A percentile compares a stretch with the other conserved stretches of the same genome.
phyloP scores from a whole-genome alignment of 2,888 invertebrate species.

The Clitarchus hookeri region DNA sequence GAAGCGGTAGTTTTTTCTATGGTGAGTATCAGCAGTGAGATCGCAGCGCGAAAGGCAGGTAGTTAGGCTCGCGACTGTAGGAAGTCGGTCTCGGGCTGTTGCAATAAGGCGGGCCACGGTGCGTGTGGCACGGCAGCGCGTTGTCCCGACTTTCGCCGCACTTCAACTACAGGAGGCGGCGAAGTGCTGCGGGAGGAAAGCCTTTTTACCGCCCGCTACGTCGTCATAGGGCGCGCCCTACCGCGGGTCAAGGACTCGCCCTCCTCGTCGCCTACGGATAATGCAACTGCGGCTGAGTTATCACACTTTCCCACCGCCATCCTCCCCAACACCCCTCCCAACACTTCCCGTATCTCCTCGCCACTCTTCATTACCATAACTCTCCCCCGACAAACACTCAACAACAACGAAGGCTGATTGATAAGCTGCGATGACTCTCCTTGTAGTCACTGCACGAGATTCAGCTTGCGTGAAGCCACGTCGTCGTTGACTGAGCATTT shows the following conservation, averaged over 20 bases:
- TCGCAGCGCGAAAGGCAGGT: too few species aligned
- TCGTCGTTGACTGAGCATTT: too few species aligned
- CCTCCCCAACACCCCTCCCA: not conserved
- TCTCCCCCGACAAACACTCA: conserved; percentile 1
- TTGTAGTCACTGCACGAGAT: not conserved
- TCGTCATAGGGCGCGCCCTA: not conserved
- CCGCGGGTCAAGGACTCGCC: not conserved
- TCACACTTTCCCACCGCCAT: not conserved
- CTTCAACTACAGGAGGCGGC: too few species aligned
- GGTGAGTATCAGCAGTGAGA: too few species aligned
- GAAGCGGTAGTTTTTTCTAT: too few species aligned
- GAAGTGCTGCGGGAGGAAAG: too few species aligned
- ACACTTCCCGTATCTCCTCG: not conserved
- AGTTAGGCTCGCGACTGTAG: too few species aligned
- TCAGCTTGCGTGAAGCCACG: not conserved
- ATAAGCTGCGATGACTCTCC: not conserved
- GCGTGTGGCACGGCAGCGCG: too few species aligned
- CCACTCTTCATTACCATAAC: not conserved
- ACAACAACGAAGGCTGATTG: not conserved
- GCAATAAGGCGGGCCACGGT: too few species aligned
- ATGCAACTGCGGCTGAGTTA: not conserved
- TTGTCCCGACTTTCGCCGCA: too few species aligned
- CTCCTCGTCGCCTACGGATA: not conserved
- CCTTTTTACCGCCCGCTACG: not conserved
- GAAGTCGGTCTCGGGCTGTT: too few species aligned